Base-by-base conservation (phyloP, 2,113 vertebrate species). In the Hippoglossus stenolepis region DNA sequence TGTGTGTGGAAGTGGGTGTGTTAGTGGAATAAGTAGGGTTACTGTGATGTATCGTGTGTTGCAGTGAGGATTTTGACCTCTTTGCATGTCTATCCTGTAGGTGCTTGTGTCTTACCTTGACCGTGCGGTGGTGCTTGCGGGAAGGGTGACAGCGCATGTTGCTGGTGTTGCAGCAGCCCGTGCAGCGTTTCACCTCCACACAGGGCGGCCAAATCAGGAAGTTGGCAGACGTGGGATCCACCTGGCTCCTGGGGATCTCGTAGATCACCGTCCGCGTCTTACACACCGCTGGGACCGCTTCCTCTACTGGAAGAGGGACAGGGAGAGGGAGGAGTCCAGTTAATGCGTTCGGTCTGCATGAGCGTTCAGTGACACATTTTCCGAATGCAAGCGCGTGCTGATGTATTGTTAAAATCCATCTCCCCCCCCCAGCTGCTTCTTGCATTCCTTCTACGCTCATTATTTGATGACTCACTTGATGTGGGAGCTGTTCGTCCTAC, bases 181-280 rank as follows among this genome's bases (percentile, higher is more conserved):
- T 98, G 91, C 98, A 99, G 71, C 98, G 97, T 61, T 94, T 97
- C 92, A 99, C 98, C 94, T 99, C 98, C 93, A 99, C 98, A 3
- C 98, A 99, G 4, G 97, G 96, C 0, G 98, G 98, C 98, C 98
- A 99, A 91, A 99, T 97, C 93, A 99, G 94, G 91, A 99, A 99
- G 92, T 99, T 99, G 89, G 97, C 97, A 1, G 98, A 97, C 1
- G 98, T 98, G 87, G 98, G 96, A 91, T 99, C 98, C 59, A 99
- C 97, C 94, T 99, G 97, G 91, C 97, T 98, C 90, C 98, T 96
- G 85, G 98, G 97, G 89, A 99, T 99, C 95, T 99, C 98, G 0
- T 99, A 99, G 87, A 99, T 98, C 92, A 98, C 98, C 17, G 97
- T 99, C 80, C 97, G 95, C 3, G 97, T 98, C 94, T 98, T 99